Conservation (phyloP, 2,888 invertebrate genomes). For the Acanthacorydalis orientalis region DNA sequence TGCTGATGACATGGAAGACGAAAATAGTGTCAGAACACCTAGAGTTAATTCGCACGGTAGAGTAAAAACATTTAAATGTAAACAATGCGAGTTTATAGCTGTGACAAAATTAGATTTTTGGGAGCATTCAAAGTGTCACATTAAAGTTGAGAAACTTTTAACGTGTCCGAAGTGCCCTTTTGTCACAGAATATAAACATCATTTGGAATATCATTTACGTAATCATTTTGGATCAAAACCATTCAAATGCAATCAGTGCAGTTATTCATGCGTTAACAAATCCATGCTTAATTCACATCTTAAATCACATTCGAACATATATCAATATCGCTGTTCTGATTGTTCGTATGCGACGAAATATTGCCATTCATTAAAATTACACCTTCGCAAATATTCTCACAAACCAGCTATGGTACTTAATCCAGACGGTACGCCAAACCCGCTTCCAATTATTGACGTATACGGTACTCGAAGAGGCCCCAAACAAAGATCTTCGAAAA, state of each 20-base stretch:
- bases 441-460: constrained; percentile 74
- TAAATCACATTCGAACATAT: constrained; percentile 85
- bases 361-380: constrained; percentile 91
- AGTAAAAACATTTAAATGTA: constrained; percentile 81
- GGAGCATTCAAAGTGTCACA: constrained; percentile 82
- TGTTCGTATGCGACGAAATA: constrained; percentile 97
- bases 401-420: constrained; percentile 80
- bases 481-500: constrained; percentile 33
- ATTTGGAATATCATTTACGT: constrained; percentile 88
- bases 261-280: constrained; percentile 89
- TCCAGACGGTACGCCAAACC: constrained; percentile 77
- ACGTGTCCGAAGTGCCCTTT: constrained; percentile 88
- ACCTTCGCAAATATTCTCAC: constrained; percentile 83
- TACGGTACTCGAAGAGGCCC: constrained; percentile 83
- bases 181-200: constrained; percentile 97
- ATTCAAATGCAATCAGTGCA: constrained; percentile 80
- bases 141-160: constrained; percentile 81
- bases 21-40: constrained; percentile 40
- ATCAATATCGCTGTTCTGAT: constrained; percentile 83
- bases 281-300: constrained; percentile 98
- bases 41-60: constrained; percentile 65
- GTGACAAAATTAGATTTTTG: constrained; percentile 85
- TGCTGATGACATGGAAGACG: constrained; percentile 33
- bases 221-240: constrained; percentile 94
- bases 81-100: constrained; percentile 74